Percentiles rank a stretch among this genome's conserved stretches.
These are phyloP conservation scores for Todus mexicanus DNA, from an alignment of 2,797 vertebrate genomes.

Conservation along the genomic window DNA sequence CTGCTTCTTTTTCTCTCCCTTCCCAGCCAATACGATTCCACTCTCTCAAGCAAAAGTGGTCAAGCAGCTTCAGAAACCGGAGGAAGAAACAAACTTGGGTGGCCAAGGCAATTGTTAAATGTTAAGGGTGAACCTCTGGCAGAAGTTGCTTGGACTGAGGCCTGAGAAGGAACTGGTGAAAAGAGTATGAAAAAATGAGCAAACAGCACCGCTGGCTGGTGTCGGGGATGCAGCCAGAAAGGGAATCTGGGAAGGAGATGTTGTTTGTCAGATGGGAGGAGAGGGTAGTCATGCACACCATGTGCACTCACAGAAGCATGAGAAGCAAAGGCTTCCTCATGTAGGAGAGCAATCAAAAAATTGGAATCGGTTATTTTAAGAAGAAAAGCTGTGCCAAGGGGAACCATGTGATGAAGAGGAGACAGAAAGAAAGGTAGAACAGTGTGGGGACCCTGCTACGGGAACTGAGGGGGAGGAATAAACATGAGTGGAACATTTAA, in stretches of 20 bases:
- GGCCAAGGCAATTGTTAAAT: not conserved
- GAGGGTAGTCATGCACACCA: not conserved
- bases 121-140: not conserved
- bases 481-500: not conserved
- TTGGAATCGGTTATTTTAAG: not conserved
- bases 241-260: not conserved
- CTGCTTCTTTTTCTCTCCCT: not conserved
- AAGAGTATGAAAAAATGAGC: not conserved
- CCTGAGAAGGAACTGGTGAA: not conserved
- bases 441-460: accelerated
- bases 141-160: not conserved
- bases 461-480: not conserved
- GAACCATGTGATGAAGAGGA: not conserved
- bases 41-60: not conserved
- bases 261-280: not conserved
- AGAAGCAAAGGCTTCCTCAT: not conserved
- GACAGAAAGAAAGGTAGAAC: not conserved
- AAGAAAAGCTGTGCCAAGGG: not conserved
- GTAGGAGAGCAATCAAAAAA: not conserved
- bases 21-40: accelerated
- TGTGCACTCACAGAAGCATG: accelerated
- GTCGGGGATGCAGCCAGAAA: not conserved
- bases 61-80: not conserved
- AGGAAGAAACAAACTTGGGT: not conserved
- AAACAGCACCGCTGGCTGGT: not conserved